These are phyloP conservation scores for Peromyscus nudipes DNA, from an alignment of 2,797 vertebrate genomes.

Conservation along the genomic window DNA sequence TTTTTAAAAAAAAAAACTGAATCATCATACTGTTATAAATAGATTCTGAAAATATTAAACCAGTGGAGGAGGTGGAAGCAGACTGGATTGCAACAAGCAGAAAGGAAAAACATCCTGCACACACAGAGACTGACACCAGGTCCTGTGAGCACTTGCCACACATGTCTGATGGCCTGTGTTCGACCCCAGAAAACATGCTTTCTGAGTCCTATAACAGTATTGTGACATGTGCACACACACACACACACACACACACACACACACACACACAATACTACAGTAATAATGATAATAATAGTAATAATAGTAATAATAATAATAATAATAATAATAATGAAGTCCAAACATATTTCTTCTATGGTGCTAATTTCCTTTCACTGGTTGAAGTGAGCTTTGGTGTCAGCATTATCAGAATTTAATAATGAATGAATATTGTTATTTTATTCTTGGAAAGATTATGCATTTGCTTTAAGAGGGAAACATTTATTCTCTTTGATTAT, in stretches of 20 bases:
- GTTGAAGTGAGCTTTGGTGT: constrained; percentile 61
- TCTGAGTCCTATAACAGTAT: neutral
- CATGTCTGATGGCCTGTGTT: neutral
- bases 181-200: neutral
- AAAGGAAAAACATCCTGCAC: neutral
- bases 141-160: neutral
- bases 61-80: no score
- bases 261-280: neutral
- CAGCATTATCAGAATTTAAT: constrained; percentile 77
- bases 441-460: constrained; percentile 79
- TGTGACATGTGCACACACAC: neutral
- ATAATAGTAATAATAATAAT: neutral
- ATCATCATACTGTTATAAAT: neutral
- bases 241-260: no score
- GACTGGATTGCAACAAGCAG: neutral
- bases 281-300: no score
- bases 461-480: constrained; percentile 81
- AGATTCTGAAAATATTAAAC: constrained; percentile 51
- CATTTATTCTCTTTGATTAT: constrained; percentile 85
- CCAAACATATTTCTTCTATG: constrained; percentile 3
- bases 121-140: neutral
- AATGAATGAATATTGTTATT: constrained; percentile 85
- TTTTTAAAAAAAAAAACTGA: neutral
- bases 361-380: constrained; percentile 44
- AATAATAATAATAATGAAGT: neutral